These are phyloP conservation scores for Sclerurus mexicanus DNA, from an alignment of 2,113 vertebrate species.

Conservation along the genomic window DNA sequence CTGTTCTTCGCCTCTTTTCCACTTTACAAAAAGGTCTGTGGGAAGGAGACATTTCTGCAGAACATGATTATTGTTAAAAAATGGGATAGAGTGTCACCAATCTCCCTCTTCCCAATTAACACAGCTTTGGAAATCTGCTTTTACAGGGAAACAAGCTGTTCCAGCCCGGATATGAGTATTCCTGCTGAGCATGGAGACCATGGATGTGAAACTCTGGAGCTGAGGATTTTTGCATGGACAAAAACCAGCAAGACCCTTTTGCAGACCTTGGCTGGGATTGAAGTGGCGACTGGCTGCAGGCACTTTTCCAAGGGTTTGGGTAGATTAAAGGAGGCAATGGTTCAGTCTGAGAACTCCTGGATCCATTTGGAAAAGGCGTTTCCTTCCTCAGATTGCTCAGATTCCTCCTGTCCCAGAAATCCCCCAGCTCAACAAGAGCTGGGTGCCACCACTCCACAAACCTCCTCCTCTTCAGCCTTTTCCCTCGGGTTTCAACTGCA, in stretches of 20 bases:
- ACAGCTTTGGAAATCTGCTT: background rate
- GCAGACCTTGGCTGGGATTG: background rate
- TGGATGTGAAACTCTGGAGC: background rate
- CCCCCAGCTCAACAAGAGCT: background rate
- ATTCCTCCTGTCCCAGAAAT: background rate
- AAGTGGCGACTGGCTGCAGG: background rate
- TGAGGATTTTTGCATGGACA: background rate
- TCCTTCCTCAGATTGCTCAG: background rate
- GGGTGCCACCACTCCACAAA: background rate
- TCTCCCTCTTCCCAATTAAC: background rate
- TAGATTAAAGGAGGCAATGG: background rate
- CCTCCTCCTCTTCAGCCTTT: background rate
- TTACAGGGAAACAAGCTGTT: background rate
- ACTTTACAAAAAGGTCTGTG: background rate
- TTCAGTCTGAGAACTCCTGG: background rate
- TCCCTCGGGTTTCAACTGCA: background rate
- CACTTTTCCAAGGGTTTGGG: background rate
- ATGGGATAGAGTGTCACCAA: background rate
- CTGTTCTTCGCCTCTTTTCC: background rate
- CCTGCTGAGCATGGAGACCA: background rate
- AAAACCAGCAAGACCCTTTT: fast-evolving
- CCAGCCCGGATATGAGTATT: background rate
- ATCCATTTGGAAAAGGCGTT: background rate
- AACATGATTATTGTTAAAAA: background rate
- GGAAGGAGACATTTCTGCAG: background rate